These are phyloP conservation scores for Ostrea denselamellosa DNA, from an alignment of 1,140 invertebrate genomes.

Conservation along the genomic window DNA sequence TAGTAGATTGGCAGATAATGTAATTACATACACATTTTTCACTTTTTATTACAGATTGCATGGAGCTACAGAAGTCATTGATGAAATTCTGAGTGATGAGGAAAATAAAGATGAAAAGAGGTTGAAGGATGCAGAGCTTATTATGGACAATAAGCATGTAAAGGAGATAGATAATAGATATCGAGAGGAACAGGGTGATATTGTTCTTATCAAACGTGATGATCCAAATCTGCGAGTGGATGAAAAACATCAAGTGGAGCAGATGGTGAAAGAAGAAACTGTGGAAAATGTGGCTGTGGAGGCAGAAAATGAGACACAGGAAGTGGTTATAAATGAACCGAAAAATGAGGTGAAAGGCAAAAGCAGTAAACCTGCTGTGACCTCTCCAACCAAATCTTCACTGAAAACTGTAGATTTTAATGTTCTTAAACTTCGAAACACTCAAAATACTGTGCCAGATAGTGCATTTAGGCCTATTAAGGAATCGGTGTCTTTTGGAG, in stretches of 20 bases:
- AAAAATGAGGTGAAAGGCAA: slow-evolving; percentile 61
- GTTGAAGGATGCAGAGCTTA: slow-evolving; percentile 68
- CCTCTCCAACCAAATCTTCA: not conserved
- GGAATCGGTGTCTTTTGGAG: not conserved
- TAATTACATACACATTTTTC: not conserved
- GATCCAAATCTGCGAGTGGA: slow-evolving; percentile 55
- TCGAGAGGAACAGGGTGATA: slow-evolving; percentile 70
- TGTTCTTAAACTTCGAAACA: not conserved
- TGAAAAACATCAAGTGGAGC: slow-evolving; percentile 67
- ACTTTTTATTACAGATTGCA: slow-evolving; percentile 43
- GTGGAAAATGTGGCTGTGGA: slow-evolving; percentile 62
- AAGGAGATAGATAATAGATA: slow-evolving; percentile 72
- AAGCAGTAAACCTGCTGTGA: not conserved
- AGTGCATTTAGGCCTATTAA: slow-evolving; percentile 32
- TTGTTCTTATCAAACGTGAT: slow-evolving; percentile 57
- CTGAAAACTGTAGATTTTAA: slow-evolving; percentile 34
- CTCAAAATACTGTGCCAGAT: not conserved
- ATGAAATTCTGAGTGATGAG: slow-evolving; percentile 75
- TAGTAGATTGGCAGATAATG: too few species aligned
- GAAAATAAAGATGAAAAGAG: slow-evolving; percentile 60
- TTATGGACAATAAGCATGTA: slow-evolving; percentile 66
- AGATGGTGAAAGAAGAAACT: slow-evolving; percentile 69
- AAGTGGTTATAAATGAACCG: slow-evolving; percentile 60
- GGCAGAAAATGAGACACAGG: slow-evolving; percentile 47
- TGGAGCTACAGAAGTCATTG: slow-evolving; percentile 74